Evolutionary conservation across 2,888 invertebrate species (phyloP).

Genomic region (Diarsia dahlii): DNA sequence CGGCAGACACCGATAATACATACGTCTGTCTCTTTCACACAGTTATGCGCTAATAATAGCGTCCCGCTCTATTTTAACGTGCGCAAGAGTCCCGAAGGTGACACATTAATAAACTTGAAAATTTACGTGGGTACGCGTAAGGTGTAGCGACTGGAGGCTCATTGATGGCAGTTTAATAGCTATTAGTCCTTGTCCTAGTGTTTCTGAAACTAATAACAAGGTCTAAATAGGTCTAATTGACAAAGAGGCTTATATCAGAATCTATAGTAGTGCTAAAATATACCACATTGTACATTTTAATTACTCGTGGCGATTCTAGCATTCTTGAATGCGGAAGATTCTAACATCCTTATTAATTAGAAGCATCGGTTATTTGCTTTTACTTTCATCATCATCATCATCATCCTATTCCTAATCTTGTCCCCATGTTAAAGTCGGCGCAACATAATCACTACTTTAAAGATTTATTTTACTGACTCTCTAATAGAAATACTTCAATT

Average conservation of each 20-base stretch:
- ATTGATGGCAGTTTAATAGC: conserved; percentile 56
- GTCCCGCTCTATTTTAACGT: conserved; percentile 78
- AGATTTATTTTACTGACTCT: not conserved
- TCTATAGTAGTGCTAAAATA: not conserved
- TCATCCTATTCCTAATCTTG: not conserved
- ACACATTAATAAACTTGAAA: conserved; percentile 76
- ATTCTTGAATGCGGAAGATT: not conserved
- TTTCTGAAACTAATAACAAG: not conserved
- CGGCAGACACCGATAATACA: conserved; percentile 59
- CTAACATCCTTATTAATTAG: not conserved
- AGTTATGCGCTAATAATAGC: conserved; percentile 72
- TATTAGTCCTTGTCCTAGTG: conserved; percentile 6
- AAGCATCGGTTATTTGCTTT: not conserved
- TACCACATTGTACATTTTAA: not conserved
- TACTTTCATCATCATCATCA: not conserved
- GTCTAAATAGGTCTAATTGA: not conserved
- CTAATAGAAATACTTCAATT: not conserved
- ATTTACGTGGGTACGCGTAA: conserved; percentile 65
- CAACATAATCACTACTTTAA: not conserved
- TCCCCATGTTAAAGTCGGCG: not conserved
- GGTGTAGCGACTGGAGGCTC: conserved; percentile 46
- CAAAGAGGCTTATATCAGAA: not conserved
- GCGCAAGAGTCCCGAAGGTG: conserved; percentile 76
- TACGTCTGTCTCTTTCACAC: conserved; percentile 70
- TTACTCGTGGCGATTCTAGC: not conserved